Base-by-base conservation (phyloP, 2,797 vertebrate genomes). In the Molossus alvarezi region DNA sequence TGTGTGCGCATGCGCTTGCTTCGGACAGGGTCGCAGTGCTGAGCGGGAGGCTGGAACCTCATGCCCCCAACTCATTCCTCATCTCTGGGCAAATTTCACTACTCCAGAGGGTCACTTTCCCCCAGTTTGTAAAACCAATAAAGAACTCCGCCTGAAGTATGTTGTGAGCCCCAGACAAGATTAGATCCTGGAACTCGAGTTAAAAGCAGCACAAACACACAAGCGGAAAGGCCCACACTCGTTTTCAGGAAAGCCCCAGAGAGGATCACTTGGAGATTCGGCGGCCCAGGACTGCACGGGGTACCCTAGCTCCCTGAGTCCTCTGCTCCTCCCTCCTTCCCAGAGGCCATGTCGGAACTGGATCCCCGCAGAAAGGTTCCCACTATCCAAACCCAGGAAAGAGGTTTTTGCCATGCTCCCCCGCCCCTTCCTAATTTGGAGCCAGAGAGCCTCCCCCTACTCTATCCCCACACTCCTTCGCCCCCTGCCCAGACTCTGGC, bases 101-200 rank as follows among this genome's bases (percentile, higher is more conserved):
- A 72, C 58, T 25, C 51, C 25, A 21, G 67, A 29, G 48, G 20
- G 27, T n/a, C 27, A 12, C 41, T 75, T 21, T 79, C 33, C 9
- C 25, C 4, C 9, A 17, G 33, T 69, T 37, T 3, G 7, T 45
- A 55, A 64, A 84, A 48, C 20, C 23, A 62, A 17, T 27, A 37
- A 87, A 65, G 48, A 21, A n/a, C 57, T 75, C 58, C 62, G 87
- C 45, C 64, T 21, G 41, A 48, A 25, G 60, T 79, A 9, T 29
- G 72, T 17, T 8, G 2, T n/a, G 55, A 64, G 45, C 67, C 67
- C 75, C 92, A 73, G 65, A 65, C 37, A n/a, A 37, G 93, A 55
- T 79, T 79, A 95, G 90, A 90, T 69, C 80, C 71, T 29, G 60
- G 71, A 69, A 48, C 77, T 92, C 81, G 58, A 75, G 76, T 69